These are phyloP conservation scores for Sminthurides aquaticus DNA, from an alignment of 2,888 invertebrate species.

Conservation along the genomic window DNA sequence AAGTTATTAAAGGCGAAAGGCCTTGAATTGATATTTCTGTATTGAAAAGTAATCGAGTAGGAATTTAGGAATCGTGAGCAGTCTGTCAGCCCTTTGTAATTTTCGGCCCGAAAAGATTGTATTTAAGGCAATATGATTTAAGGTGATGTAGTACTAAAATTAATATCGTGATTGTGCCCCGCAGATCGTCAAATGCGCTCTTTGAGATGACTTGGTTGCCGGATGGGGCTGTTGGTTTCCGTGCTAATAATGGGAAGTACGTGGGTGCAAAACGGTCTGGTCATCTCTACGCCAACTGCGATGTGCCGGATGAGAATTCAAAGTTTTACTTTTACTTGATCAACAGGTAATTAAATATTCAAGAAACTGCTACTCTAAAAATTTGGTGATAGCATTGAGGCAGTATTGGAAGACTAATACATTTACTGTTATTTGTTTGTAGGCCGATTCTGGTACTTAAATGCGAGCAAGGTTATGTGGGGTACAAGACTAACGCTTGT, in stretches of 20 bases:
- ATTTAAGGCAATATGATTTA: too few relatives aligned
- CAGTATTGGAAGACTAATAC: neutral
- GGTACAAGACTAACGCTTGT: conserved; percentile 70
- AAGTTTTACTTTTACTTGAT: conserved; percentile 91
- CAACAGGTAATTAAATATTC: conserved; percentile 57
- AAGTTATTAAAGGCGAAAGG: too few relatives aligned
- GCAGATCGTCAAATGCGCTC: conserved; percentile 79
- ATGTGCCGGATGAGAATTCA: conserved; percentile 74
- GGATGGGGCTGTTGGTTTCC: conserved; percentile 83
- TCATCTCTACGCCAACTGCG: conserved; percentile 81
- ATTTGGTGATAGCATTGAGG: neutral
- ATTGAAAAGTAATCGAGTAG: too few relatives aligned
- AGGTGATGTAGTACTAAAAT: too few relatives aligned
- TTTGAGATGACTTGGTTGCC: conserved; percentile 89
- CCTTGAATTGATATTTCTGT: too few relatives aligned
- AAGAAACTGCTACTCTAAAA: neutral
- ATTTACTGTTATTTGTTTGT: conserved; percentile 42
- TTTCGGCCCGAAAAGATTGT: too few relatives aligned
- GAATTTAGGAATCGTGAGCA: too few relatives aligned
- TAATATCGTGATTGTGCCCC: too few relatives aligned
- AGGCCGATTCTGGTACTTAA: conserved; percentile 88
- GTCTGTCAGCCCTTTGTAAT: too few relatives aligned
- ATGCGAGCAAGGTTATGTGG: conserved; percentile 93
- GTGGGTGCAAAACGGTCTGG: conserved; percentile 90
- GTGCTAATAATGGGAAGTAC: conserved; percentile 90